Conservation (phyloP, 2,888 invertebrate genomes). For the Sussaba pulchella region DNA sequence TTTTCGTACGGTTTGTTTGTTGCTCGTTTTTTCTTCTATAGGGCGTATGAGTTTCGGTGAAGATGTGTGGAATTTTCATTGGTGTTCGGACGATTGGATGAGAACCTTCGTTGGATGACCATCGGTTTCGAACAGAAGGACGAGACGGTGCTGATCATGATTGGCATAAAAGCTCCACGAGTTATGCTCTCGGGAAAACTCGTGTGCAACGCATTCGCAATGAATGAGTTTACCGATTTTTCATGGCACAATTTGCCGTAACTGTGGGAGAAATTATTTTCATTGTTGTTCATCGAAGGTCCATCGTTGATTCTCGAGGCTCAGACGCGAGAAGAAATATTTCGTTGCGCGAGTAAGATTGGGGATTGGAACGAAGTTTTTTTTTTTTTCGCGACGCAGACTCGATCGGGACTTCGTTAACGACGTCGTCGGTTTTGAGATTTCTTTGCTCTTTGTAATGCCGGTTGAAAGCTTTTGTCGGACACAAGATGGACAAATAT, state of each 20-base stretch:
- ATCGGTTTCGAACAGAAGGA: conserved; percentile 38
- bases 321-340: not conserved
- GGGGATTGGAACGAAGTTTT: not conserved
- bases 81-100: conserved; percentile 24
- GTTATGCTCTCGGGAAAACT: conserved; percentile 37
- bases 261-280: conserved; percentile 33
- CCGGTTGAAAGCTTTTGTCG: conserved; percentile 13
- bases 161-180: conserved; percentile 36
- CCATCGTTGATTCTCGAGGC: not conserved
- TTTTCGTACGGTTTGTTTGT: no score
- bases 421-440: conserved; percentile 1
- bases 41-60: no score
- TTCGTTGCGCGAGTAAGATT: no score
- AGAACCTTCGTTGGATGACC: conserved; percentile 65
- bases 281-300: conserved; percentile 42
- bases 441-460: conserved; percentile 33
- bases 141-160: conserved; percentile 49
- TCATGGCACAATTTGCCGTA: not conserved
- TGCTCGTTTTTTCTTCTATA: no score
- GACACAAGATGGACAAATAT: conserved; percentile 53
- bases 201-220: conserved; percentile 48
- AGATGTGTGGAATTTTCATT: not conserved
- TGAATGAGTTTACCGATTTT: not conserved
- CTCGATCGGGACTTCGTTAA: conserved; percentile 18
- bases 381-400: conserved; percentile 1